Conservation (phyloP, 1,140 invertebrate genomes). For the Melitaea cinxia region DNA sequence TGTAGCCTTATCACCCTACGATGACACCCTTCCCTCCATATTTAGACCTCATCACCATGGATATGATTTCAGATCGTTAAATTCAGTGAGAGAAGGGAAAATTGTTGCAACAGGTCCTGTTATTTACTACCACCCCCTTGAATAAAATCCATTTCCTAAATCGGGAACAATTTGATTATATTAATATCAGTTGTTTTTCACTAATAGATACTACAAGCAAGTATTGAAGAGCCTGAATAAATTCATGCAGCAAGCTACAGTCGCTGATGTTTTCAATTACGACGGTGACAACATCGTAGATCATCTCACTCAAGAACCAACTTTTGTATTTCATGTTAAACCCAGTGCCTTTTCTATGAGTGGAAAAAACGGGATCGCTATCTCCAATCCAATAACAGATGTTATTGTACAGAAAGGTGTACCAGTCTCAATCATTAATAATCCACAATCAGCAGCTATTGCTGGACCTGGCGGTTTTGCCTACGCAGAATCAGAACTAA, state of each 20-base stretch:
- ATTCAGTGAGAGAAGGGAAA: slow-evolving; percentile 82
- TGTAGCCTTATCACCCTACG: slow-evolving; percentile 82
- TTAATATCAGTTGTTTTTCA: slow-evolving; percentile 56
- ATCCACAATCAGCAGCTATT: slow-evolving; percentile 85
- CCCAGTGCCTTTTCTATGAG: slow-evolving; percentile 85
- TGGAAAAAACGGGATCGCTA: slow-evolving; percentile 84
- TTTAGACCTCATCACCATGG: slow-evolving; percentile 56
- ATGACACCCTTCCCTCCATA: slow-evolving; percentile 77
- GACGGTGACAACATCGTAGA: slow-evolving; percentile 65
- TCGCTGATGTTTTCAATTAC: slow-evolving; percentile 52
- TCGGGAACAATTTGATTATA: slow-evolving; percentile 34
- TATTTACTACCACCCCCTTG: slow-evolving; percentile 84
- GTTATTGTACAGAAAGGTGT: slow-evolving; percentile 79
- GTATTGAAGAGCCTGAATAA: slow-evolving; percentile 37
- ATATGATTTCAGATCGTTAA: slow-evolving; percentile 56
- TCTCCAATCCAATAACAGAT: slow-evolving; percentile 85
- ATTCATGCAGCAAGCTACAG: slow-evolving; percentile 33
- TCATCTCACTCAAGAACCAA: slow-evolving; percentile 51
- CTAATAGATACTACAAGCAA: slow-evolving; percentile 55
- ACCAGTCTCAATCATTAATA: slow-evolving; percentile 82
- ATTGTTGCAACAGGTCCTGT: slow-evolving; percentile 86
- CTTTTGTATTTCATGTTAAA: slow-evolving; percentile 80
- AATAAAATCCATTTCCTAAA: slow-evolving; percentile 45
- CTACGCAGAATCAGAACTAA: slow-evolving; percentile 85
- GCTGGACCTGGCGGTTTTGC: slow-evolving; percentile 87